phyloP scores from a whole-genome alignment of 2,888 invertebrate species.

The Thera britannica region DNA sequence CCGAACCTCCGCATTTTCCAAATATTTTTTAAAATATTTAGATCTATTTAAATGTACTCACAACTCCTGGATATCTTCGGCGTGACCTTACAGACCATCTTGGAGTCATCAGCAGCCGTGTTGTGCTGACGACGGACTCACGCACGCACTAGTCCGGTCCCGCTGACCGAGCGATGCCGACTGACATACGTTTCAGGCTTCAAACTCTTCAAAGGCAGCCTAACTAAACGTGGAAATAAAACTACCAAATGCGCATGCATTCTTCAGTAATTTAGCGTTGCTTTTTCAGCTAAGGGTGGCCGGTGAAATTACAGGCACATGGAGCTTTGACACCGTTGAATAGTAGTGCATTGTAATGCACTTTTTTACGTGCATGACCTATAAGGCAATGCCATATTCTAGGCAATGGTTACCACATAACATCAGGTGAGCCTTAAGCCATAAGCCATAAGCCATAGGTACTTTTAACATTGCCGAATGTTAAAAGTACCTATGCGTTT shows the following conservation, averaged over 20 bases:
- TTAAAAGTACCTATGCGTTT: too few species aligned
- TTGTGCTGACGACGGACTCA: not conserved
- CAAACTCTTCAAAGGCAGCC: not conserved
- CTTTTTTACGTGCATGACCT: too few species aligned
- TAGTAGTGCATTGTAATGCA: too few species aligned
- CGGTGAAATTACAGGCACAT: too few species aligned
- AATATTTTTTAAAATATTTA: not conserved
- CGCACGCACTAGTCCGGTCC: conserved; percentile 14
- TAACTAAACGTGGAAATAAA: not conserved
- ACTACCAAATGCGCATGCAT: not conserved
- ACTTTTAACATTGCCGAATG: too few species aligned
- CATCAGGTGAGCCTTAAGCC: too few species aligned
- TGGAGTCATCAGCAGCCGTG: conserved; percentile 16
- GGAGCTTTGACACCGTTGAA: too few species aligned
- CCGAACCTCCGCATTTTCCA: not conserved
- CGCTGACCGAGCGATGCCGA: conserved; percentile 14
- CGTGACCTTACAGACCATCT: conserved; percentile 72
- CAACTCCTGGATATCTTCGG: conserved; percentile 59
- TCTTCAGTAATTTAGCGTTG: too few species aligned
- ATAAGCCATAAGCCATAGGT: too few species aligned
- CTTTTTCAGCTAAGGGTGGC: too few species aligned
- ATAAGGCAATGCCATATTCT: too few species aligned
- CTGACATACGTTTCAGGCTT: conserved; percentile 21
- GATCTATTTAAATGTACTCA: conserved; percentile 51
- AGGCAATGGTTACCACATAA: too few species aligned